phyloP scores from a whole-genome alignment of 2,888 invertebrate species.

The Alentia gelatinosa region DNA sequence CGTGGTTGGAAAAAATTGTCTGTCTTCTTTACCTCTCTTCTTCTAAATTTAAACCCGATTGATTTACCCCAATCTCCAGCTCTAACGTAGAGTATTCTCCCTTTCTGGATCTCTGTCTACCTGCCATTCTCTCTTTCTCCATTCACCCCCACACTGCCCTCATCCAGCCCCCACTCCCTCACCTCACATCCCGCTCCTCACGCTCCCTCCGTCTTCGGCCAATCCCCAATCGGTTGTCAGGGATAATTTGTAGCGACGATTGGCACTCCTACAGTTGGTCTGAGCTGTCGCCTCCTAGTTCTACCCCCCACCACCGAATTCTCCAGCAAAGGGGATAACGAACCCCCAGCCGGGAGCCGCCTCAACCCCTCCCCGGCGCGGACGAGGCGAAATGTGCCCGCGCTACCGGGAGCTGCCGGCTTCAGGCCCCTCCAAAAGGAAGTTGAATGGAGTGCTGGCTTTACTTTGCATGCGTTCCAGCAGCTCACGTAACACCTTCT shows the following conservation, averaged over 20 bases:
- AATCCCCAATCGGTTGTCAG: neutral
- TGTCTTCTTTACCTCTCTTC: too few species aligned
- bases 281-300: neutral
- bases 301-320: neutral
- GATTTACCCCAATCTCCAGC: too few species aligned
- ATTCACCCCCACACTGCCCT: neutral
- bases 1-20: too few species aligned
- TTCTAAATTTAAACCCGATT: too few species aligned
- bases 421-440: too few species aligned
- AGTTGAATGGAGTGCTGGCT: too few species aligned
- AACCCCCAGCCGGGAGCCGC: neutral
- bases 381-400: too few species aligned
- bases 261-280: neutral
- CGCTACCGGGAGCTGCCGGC: too few species aligned
- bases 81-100: too few species aligned
- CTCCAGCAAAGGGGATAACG: neutral
- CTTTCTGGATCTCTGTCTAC: neutral
- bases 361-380: neutral
- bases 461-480: too few species aligned
- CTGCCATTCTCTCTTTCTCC: neutral
- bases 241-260: neutral
- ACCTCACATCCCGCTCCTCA: neutral
- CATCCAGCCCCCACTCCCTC: neutral
- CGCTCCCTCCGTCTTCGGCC: neutral
- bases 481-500: too few species aligned